Percentiles rank a stretch among this genome's conserved stretches.
Evolutionary conservation across 2,797 vertebrate genomes (phyloP).

Genomic region (Aphelocoma californica): DNA sequence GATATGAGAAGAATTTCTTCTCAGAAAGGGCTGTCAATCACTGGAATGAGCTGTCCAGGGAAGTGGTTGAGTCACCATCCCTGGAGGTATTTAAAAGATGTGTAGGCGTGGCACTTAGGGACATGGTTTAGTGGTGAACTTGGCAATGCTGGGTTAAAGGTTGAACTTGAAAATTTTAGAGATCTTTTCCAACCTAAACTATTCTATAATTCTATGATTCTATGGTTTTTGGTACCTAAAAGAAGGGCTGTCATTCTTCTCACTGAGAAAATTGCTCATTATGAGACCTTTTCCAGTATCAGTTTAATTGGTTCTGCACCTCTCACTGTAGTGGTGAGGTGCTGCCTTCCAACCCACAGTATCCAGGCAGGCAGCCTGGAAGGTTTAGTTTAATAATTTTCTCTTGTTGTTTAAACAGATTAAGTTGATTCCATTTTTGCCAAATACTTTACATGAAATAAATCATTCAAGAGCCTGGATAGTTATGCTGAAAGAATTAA

Average conservation of each 20-base stretch:
- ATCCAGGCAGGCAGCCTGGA: neutral
- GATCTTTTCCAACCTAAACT: neutral
- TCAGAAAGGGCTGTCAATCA: neutral
- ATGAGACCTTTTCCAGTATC: neutral
- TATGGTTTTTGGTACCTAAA: neutral
- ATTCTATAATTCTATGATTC: neutral
- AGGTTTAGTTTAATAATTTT: conserved; percentile 53
- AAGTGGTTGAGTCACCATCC: neutral
- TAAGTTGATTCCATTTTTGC: conserved; percentile 56
- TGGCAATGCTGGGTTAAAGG: neutral
- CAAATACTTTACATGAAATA: conserved; percentile 58
- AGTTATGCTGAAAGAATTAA: conserved; percentile 62
- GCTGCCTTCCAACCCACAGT: neutral
- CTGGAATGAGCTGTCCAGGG: neutral
- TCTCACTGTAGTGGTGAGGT: neutral
- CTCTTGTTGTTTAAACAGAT: conserved; percentile 51
- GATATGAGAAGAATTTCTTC: neutral
- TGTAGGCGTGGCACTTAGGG: neutral
- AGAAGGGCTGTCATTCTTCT: neutral
- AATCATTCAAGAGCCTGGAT: conserved; percentile 28
- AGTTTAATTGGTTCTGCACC: conserved; percentile 5
- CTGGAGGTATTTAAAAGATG: neutral
- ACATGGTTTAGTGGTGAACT: neutral
- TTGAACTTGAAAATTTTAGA: neutral
- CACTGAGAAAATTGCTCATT: conserved; percentile 13